Base-by-base conservation (phyloP, 2,888 invertebrate species). In the Homarus gammarus region DNA sequence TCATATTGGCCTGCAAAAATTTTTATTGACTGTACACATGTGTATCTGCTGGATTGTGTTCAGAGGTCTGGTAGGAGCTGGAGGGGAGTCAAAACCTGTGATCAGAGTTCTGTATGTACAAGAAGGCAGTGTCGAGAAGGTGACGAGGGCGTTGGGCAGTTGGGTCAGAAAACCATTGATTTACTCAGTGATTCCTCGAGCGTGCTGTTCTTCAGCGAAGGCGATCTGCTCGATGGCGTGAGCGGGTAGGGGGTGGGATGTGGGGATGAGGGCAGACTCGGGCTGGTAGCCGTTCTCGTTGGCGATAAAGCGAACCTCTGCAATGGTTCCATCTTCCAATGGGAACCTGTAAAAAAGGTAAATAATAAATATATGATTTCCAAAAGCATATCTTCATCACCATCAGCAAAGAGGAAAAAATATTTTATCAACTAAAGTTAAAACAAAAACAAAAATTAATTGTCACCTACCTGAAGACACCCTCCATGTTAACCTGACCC, bases 211-310 rank as follows among this genome's bases (percentile, higher is more conserved):
- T 40, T 87, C 87, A 38, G 73, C 88, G 70, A 84, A 51, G 77
- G 70, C 77, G 77, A 83, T 88, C 88, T 88, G 84, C n/a, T 84
- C 78, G 51, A 51, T 75, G 78, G 83, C 83, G 83, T 78, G 88
- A 56, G 70, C 83, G 22, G 88, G 88, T 1, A 83, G 38, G 3
- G 82, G 75, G 73, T 51, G 88, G n/a, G 83, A 31, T n/a, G 73
- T 77, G 31, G 88, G 88, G 64, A 83, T n/a, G 38, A 70, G 22
- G 36, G n/a, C n/a, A 33, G 83, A 78, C 22, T n/a, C 22, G 27
- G 78, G 79, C 38, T 40, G 36, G 44, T 44, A 75, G 44, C 75
- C 75, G 8, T 40, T 38, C 75, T 75, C 75, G 44, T 75, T 61
- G 22, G 84, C 84, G 73, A 72, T 56, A 73, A 73, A 84, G 70